A percentile compares a stretch with the other conserved stretches of the same genome.
phyloP scores from a whole-genome alignment of 2,113 vertebrate species.

The Hemiscyllium ocellatum region DNA sequence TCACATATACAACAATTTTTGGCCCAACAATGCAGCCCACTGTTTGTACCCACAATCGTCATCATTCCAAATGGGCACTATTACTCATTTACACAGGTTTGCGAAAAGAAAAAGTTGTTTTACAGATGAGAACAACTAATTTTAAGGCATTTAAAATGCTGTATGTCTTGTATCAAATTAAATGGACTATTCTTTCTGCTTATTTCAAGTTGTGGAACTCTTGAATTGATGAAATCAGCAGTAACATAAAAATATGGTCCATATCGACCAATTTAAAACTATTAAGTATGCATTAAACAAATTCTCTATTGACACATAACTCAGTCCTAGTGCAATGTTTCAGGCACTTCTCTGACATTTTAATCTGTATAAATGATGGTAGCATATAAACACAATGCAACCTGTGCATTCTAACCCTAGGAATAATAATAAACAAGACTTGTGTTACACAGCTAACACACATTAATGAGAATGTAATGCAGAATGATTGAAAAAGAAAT shows the following conservation, averaged over 20 bases:
- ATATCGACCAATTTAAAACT: neutral
- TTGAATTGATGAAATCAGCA: neutral
- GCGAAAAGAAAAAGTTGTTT: neutral
- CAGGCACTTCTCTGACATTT: neutral
- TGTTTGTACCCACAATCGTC: neutral
- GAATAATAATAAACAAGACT: neutral
- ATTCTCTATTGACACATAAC: neutral
- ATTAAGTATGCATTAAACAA: neutral
- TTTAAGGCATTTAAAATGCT: neutral
- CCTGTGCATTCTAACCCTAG: neutral
- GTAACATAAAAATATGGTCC: neutral
- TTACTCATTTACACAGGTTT: neutral
- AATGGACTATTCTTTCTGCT: neutral
- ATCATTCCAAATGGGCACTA: neutral
- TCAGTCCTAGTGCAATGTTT: conserved; percentile 4
- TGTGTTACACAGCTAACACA: neutral
- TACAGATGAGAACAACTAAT: neutral
- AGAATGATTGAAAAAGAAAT: neutral
- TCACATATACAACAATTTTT: too few species aligned
- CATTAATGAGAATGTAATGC: neutral
- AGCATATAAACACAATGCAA: neutral
- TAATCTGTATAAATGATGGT: neutral
- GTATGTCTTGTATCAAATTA: neutral
- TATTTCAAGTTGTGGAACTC: neutral
- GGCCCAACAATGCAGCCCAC: too few species aligned